Percentiles rank a stretch among this genome's conserved stretches.
Conservation (phyloP, 1,140 invertebrate species). For the Nasonia giraulti region DNA sequence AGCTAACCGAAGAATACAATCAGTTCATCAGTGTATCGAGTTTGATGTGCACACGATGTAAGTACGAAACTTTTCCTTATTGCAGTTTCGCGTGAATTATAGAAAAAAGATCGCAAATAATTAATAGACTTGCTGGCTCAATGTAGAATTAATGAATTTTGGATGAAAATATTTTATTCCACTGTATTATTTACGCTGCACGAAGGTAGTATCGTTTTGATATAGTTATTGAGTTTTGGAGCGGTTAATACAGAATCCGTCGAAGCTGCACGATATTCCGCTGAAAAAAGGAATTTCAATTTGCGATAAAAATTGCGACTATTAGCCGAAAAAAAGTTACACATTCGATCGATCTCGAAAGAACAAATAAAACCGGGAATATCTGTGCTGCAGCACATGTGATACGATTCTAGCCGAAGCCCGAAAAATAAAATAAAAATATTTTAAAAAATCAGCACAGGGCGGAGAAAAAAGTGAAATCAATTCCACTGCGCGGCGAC, state of each 20-base stretch:
- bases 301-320: not conserved
- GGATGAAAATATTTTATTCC: not conserved
- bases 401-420: not conserved
- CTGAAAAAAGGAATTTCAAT: not conserved
- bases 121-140: not conserved
- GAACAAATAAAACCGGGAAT: not conserved
- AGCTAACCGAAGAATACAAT: too few relatives aligned
- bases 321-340: not conserved
- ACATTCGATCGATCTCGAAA: not conserved
- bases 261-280: too few relatives aligned
- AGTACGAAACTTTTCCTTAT: too few relatives aligned
- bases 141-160: not conserved
- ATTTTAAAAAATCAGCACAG: not conserved
- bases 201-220: too few relatives aligned
- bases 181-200: too few relatives aligned
- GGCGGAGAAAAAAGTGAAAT: not conserved
- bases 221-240: too few relatives aligned
- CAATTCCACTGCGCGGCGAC: not conserved
- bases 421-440: conserved; percentile 9
- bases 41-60: not conserved
- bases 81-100: not conserved
- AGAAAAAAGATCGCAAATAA: not conserved
- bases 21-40: too few relatives aligned
- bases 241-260: not conserved
- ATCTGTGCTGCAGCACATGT: not conserved